Evolutionary conservation across 2,888 invertebrate genomes (phyloP).

Genomic region (Chydorus sphaericus): DNA sequence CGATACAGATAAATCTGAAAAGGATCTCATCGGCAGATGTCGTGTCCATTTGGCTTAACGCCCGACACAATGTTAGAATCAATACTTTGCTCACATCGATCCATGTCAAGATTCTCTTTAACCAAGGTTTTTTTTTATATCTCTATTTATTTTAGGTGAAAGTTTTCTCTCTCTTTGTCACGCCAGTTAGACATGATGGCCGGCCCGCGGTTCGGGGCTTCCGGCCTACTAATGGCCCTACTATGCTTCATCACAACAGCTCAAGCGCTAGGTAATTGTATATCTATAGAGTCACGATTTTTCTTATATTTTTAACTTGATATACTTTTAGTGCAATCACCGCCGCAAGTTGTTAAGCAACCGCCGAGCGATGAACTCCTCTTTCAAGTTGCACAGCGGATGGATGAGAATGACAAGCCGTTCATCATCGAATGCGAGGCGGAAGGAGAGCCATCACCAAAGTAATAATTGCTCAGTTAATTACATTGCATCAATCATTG

Average conservation of each 20-base stretch:
- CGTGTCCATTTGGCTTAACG: too few species aligned
- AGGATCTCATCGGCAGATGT: too few species aligned
- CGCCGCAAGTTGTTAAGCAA: conserved; percentile 81
- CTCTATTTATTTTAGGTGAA: neutral
- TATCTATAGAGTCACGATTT: neutral
- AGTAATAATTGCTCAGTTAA: conserved; percentile 39
- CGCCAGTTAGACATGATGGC: neutral
- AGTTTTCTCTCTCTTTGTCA: conserved; percentile 8
- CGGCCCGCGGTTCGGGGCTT: conserved; percentile 6
- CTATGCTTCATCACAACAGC: neutral
- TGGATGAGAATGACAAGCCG: conserved; percentile 75
- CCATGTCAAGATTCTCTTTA: too few species aligned
- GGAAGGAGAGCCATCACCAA: conserved; percentile 83
- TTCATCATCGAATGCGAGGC: conserved; percentile 95
- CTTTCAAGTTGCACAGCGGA: conserved; percentile 69
- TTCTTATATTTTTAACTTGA: neutral
- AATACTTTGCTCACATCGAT: too few species aligned
- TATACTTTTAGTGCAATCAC: conserved; percentile 54
- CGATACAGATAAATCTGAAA: too few species aligned
- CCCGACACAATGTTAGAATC: too few species aligned
- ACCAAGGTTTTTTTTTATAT: neutral
- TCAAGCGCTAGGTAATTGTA: neutral
- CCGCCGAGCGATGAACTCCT: conserved; percentile 80
- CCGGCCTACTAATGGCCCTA: conserved; percentile 4
- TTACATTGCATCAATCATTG: neutral